Conservation (phyloP, 37 sponge, comb jelly and placozoan genomes). For the Trichoplax adhaerens region DNA sequence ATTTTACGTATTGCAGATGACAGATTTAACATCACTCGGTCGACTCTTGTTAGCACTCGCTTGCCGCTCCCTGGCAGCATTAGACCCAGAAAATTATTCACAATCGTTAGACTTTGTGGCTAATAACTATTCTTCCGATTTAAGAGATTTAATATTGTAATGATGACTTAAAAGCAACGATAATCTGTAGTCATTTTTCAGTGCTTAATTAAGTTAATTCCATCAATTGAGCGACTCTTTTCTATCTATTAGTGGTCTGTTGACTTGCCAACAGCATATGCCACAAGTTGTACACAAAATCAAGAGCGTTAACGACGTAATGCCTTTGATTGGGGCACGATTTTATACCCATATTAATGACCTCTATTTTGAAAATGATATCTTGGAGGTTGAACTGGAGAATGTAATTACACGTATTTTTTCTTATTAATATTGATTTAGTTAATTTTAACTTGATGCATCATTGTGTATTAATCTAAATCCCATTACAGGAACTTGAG, state of each 20-base stretch:
- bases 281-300: neutral
- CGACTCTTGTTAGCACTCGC: conserved; percentile 46
- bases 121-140: conserved; percentile 25
- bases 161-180: too few species aligned
- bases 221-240: too few species aligned
- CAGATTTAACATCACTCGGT: conserved; percentile 49
- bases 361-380: conserved; percentile 21
- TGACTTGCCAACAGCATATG: neutral
- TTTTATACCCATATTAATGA: conserved; percentile 34
- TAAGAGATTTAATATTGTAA: conserved; percentile 37
- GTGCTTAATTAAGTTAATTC: too few species aligned
- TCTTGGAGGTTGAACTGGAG: conserved; percentile 37
- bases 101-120: conserved; percentile 20
- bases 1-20: conserved; percentile 25
- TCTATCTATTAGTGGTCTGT: conserved; percentile 6
- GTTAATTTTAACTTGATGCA: neutral
- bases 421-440: neutral
- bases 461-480: neutral
- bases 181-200: too few species aligned
- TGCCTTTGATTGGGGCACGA: conserved; percentile 51
- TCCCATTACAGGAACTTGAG: conserved; percentile 40
- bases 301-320: conserved; percentile 36
- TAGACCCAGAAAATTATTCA: conserved; percentile 20
- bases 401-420: conserved; percentile 1
- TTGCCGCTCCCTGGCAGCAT: conserved; percentile 30